Evolutionary conservation across 1,140 invertebrate species (phyloP).

Genomic region (Leptinotarsa lineolata): DNA sequence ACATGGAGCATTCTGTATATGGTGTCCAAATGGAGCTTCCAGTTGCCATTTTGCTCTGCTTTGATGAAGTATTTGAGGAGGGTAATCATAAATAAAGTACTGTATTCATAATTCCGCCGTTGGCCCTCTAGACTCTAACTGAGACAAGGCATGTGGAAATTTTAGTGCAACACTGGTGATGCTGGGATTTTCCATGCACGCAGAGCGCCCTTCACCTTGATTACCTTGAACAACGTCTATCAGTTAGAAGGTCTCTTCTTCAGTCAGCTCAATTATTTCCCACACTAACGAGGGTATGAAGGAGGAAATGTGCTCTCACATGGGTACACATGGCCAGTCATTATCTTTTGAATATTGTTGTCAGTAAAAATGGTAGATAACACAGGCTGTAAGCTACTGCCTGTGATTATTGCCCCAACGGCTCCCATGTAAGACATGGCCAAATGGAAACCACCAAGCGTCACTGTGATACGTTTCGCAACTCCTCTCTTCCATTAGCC

Average conservation of each 20-base stretch:
- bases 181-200: too few species aligned
- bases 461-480: conserved; percentile 33
- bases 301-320: conserved; percentile 52
- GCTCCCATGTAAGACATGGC: conserved; percentile 45
- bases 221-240: neutral
- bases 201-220: conserved; percentile 16
- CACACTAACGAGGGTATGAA: conserved; percentile 46
- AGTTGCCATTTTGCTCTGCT: conserved; percentile 49
- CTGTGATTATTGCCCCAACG: conserved; percentile 36
- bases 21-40: conserved; percentile 48
- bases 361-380: conserved; percentile 34
- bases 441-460: conserved; percentile 49
- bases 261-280: neutral
- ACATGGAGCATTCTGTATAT: conserved; percentile 53
- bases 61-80: conserved; percentile 47
- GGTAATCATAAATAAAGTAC: conserved; percentile 45
- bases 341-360: conserved; percentile 54
- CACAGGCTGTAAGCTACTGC: conserved; percentile 39
- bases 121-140: conserved; percentile 15
- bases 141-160: neutral
- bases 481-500: neutral
- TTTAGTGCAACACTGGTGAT: conserved; percentile 24
- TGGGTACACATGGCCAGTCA: conserved; percentile 48
- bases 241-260: neutral
- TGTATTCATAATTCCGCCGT: conserved; percentile 51